These are phyloP conservation scores for Progne subis DNA, from an alignment of 2,113 vertebrate species.

Conservation along the genomic window DNA sequence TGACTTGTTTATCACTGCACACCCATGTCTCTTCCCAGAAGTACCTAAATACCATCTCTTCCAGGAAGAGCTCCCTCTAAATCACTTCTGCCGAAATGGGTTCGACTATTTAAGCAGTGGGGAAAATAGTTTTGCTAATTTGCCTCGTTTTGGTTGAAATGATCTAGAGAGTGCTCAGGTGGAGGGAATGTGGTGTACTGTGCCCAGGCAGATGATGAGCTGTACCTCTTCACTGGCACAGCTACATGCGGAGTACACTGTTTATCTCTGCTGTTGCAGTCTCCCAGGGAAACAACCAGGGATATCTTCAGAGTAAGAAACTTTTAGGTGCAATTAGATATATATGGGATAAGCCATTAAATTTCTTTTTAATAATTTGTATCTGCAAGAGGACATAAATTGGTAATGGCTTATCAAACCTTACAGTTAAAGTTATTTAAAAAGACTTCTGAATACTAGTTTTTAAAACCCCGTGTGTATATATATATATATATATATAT, in stretches of 20 bases:
- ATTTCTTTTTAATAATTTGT: constrained; percentile 69
- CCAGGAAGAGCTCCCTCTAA: not conserved
- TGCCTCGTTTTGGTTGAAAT: not conserved
- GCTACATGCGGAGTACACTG: not conserved
- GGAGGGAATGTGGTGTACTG: not conserved
- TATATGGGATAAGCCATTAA: constrained; percentile 59
- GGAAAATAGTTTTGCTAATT: not conserved
- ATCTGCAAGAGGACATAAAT: constrained; percentile 64
- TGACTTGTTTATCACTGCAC: not conserved
- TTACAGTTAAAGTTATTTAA: constrained; percentile 44
- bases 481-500: not conserved
- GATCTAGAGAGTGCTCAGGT: not conserved
- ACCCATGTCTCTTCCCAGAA: not conserved
- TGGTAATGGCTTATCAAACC: constrained; percentile 69
- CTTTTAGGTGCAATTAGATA: constrained; percentile 57
- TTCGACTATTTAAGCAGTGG: not conserved
- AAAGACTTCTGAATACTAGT: constrained; percentile 10
- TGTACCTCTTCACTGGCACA: not conserved
- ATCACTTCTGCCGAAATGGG: not conserved
- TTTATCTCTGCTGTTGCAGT: not conserved
- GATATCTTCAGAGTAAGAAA: constrained; percentile 27
- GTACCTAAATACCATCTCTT: not conserved
- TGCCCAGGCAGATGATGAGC: not conserved
- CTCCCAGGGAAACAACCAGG: not conserved
- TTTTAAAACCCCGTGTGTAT: not conserved